Conservation (phyloP, 92 coral and sea anemone species). For the Paramuricea clavata region DNA sequence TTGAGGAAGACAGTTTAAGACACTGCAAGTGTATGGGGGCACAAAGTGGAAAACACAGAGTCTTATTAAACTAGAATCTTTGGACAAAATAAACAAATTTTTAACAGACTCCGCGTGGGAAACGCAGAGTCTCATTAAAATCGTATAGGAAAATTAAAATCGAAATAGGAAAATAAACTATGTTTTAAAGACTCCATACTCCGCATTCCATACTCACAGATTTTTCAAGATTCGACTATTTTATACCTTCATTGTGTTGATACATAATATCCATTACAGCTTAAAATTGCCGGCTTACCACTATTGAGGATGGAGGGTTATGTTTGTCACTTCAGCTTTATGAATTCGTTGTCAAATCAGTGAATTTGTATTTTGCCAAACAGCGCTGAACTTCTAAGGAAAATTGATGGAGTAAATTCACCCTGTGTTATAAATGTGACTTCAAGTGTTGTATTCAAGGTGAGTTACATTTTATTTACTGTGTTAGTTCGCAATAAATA, state of each 20-base stretch:
- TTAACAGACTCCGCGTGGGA: too few relatives aligned
- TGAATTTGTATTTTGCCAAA: background rate
- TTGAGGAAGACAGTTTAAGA: too few relatives aligned
- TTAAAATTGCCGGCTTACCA: background rate
- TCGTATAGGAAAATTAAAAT: too few relatives aligned
- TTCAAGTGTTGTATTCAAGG: constrained; percentile 26
- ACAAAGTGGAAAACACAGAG: too few relatives aligned
- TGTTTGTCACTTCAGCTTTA: constrained; percentile 11
- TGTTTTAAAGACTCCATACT: too few relatives aligned
- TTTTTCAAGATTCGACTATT: constrained; percentile 7
- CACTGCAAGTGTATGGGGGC: too few relatives aligned
- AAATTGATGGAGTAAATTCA: constrained; percentile 18
- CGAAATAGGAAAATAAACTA: too few relatives aligned
- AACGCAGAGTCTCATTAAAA: too few relatives aligned
- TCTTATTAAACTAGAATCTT: too few relatives aligned
- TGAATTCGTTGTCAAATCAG: background rate
- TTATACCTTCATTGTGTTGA: constrained; percentile 29
- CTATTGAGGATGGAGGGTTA: background rate
- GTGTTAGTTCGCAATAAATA: too few relatives aligned
- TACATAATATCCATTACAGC: background rate
- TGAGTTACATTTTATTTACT: background rate
- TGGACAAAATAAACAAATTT: too few relatives aligned
- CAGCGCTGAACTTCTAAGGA: background rate
- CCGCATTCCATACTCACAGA: too few relatives aligned
- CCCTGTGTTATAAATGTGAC: constrained; percentile 21